Percentiles rank a stretch among this genome's conserved stretches.
Evolutionary conservation across 2,113 vertebrate species (phyloP).

Genomic region (Protobothrops flavoviridis): DNA sequence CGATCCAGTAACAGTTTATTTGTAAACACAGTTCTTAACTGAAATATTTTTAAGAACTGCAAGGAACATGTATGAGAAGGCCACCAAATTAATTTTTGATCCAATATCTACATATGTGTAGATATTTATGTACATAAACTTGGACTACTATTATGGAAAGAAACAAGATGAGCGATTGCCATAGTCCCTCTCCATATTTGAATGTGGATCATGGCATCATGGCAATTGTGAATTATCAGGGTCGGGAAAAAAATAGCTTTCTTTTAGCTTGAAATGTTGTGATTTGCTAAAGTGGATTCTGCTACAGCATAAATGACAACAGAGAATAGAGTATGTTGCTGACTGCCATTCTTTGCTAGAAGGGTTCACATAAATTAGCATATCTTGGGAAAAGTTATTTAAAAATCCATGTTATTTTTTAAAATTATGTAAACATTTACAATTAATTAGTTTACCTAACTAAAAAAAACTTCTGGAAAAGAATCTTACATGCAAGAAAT

Average conservation of each 20-base stretch:
- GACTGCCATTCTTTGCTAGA: neutral
- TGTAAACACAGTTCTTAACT: neutral
- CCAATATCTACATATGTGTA: neutral
- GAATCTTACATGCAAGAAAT: neutral
- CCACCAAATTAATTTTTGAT: neutral
- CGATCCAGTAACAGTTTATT: neutral
- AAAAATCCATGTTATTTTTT: neutral
- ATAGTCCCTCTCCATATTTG: neutral
- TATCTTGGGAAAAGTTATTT: neutral
- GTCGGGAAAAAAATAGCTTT: neutral
- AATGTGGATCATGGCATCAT: neutral
- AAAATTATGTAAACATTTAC: neutral
- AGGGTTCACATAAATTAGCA: neutral
- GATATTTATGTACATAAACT: neutral
- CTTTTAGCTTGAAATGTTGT: neutral
- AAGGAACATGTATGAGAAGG: neutral
- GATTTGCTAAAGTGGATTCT: neutral
- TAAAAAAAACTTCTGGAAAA: neutral
- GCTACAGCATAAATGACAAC: neutral
- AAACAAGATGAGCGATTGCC: neutral
- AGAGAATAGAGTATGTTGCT: neutral
- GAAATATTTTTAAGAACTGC: neutral
- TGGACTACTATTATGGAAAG: neutral
- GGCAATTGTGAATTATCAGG: neutral
- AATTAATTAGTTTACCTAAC: neutral